Evolutionary conservation across 1,140 invertebrate species (phyloP), one percentile per base, ranked within the genome.

Genomic region (Drosophila cardini): DNA sequence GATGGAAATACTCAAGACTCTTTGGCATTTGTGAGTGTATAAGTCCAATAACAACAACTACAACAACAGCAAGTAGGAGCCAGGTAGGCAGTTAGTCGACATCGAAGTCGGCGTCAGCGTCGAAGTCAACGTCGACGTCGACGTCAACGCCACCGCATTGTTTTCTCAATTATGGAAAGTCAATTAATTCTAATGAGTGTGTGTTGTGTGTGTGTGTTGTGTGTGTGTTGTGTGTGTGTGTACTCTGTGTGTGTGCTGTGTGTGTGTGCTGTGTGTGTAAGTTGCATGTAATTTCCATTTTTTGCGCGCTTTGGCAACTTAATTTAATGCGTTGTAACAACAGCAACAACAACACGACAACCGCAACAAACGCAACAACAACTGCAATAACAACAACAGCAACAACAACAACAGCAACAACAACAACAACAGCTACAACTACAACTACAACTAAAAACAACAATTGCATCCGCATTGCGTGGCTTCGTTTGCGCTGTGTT

Each of bases 151-250:
- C 82, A 85, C 82, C 82, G 76, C 85, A 90, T 90, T 90, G 72
- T 90, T 91, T 85, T 89, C 89, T 91, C 80, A 82, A 85, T 90
- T 91, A 91, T 91, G 89, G 84, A 84, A 91, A 90, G 87, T 90
- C 87, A 91, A 90, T 90, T 90, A 90, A 90, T 91, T 90, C 87
- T 90, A 90, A 90, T 90, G 89, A 89, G 87, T 71, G 77, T 70
- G 56, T 69, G 69, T 48, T 65, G 26, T 52, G n/a, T 76, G 48
- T 72, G 32, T 53, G 13, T 70, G 43, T 56, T 36, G 56, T 61
- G 70, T 72, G 42, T 50, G 71, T 53, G 69, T 48, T 65, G 26
- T 52, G n/a, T 76, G 48, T 72, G 32, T 53, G 13, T 70, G n/a
- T n/a, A n/a, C n/a, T n/a, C n/a, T n/a, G 57, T 64, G 50, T 72